A percentile compares a stretch with the other conserved stretches of the same genome.
Evolutionary conservation across 2,113 vertebrate species (phyloP).

Genomic region (Phylloscopus trochiloides): DNA sequence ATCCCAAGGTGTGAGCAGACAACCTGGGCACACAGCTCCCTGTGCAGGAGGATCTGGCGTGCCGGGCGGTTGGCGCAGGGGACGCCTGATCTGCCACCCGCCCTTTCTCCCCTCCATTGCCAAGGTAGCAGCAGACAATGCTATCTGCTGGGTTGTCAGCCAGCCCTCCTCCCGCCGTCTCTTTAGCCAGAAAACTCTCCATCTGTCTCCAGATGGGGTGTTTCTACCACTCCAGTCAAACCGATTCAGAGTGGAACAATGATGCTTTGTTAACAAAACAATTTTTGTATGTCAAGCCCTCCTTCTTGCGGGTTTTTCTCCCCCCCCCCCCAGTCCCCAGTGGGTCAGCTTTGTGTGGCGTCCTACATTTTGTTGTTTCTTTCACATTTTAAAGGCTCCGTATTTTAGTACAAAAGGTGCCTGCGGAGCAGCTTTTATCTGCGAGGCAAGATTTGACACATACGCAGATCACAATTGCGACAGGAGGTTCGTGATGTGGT

Average conservation of each 20-base stretch:
- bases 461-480: constrained; percentile 33
- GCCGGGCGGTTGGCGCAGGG: not conserved
- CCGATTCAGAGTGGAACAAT: constrained; percentile 52
- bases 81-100: not conserved
- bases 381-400: constrained; percentile 54
- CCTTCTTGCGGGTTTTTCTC: not conserved
- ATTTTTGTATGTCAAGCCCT: constrained; percentile 35
- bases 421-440: constrained; percentile 45
- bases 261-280: constrained; percentile 66
- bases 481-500: constrained; percentile 45
- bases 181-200: constrained; percentile 53
- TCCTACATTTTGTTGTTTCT: constrained; percentile 67
- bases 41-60: not conserved
- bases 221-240: constrained; percentile 62
- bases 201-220: constrained; percentile 70
- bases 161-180: not conserved
- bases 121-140: constrained; percentile 57
- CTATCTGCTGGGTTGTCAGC: constrained; percentile 49
- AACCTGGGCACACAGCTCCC: not conserved
- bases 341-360: constrained; percentile 41
- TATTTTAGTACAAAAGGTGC: constrained; percentile 41
- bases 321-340: not conserved
- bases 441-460: constrained; percentile 34
- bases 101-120: constrained; percentile 28
- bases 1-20: not conserved